Conservation (phyloP, 2,797 vertebrate genomes). For the Sebastiscus tertius region DNA sequence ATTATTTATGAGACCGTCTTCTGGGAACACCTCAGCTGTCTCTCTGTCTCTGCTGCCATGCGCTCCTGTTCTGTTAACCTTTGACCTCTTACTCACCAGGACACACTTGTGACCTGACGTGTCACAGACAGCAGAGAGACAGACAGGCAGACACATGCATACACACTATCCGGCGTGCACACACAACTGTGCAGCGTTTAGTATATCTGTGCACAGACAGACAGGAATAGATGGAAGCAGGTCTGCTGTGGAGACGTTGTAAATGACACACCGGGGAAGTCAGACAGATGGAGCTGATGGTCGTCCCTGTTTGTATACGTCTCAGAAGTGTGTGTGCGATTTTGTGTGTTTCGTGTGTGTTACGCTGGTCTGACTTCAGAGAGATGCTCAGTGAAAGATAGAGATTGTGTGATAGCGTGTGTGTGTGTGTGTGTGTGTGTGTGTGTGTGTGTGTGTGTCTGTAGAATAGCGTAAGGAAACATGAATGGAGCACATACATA, state of each 20-base stretch:
- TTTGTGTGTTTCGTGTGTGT: background rate
- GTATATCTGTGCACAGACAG: background rate
- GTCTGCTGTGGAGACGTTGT: background rate
- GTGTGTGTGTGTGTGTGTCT: background rate
- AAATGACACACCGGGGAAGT: constrained; percentile 11
- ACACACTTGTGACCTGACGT: constrained; percentile 9
- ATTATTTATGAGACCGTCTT: background rate
- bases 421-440: background rate
- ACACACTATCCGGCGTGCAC: background rate
- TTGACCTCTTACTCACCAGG: constrained; percentile 21
- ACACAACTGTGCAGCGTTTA: background rate
- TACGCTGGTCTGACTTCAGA: background rate
- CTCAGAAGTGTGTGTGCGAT: background rate
- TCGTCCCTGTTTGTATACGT: background rate
- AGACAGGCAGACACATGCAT: background rate
- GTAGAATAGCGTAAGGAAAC: background rate
- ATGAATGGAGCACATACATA: background rate
- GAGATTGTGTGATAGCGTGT: background rate
- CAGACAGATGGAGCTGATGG: constrained; percentile 16
- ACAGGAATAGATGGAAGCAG: constrained; percentile 11
- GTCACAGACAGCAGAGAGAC: background rate
- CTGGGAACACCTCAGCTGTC: constrained; percentile 9
- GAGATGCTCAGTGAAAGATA: background rate
- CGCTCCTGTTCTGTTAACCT: constrained; percentile 9
- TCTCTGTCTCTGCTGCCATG: constrained; percentile 1